Conservation (phyloP, 2,888 invertebrate genomes). For the Leptinotarsa haldemani region DNA sequence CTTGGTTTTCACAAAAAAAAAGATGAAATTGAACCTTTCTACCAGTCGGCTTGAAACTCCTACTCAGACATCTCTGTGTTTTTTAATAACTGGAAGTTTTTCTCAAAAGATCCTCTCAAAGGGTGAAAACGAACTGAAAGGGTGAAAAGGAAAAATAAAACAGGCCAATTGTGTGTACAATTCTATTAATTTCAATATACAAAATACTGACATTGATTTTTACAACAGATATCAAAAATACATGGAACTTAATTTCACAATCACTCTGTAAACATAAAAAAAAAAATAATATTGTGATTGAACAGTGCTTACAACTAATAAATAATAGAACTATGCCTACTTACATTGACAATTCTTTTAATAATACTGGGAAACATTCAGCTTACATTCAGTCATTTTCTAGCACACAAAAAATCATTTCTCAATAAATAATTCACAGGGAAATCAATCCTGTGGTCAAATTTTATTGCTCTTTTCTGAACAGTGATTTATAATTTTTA, state of each 20-base stretch:
- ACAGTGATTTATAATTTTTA: neutral
- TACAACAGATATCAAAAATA: slow-evolving; percentile 37
- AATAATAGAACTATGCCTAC: neutral
- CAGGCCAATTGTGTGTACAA: neutral
- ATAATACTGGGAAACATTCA: slow-evolving; percentile 19
- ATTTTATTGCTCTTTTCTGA: neutral
- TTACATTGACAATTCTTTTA: neutral
- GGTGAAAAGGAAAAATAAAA: neutral
- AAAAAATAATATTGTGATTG: slow-evolving; percentile 15
- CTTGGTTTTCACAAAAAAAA: no score
- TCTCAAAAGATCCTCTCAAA: neutral
- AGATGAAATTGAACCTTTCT: no score
- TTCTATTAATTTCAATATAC: slow-evolving; percentile 37
- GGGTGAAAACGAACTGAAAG: neutral
- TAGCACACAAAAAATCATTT: neutral
- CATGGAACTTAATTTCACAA: slow-evolving; percentile 31
- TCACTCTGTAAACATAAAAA: neutral
- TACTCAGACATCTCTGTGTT: no score
- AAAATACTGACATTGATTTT: slow-evolving; percentile 44
- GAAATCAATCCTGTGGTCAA: no score
- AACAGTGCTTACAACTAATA: slow-evolving; percentile 2
- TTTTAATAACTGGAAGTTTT: no score
- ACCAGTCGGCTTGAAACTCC: no score
- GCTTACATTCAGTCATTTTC: neutral
- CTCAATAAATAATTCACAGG: neutral